Evolutionary conservation across 2,113 vertebrate species (phyloP).

Genomic region (Mobula hypostoma): DNA sequence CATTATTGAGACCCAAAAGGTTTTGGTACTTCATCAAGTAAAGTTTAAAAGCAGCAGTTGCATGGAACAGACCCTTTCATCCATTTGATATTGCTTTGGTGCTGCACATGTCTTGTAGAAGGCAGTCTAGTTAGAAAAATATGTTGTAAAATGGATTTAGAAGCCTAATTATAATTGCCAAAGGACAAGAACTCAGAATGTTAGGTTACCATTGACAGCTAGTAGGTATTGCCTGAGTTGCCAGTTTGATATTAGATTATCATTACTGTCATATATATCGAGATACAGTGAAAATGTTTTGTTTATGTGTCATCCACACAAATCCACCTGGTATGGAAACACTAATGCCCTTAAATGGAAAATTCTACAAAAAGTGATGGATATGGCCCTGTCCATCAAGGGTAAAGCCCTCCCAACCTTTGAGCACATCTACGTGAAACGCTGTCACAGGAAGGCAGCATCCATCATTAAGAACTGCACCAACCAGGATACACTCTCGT

Average conservation of each 20-base stretch:
- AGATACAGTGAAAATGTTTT: no score
- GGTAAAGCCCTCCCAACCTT: no score
- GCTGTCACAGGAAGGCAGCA: no score
- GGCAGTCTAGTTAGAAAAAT: background rate
- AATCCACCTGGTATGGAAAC: no score
- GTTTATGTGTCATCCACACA: no score
- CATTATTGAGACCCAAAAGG: background rate
- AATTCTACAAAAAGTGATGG: no score
- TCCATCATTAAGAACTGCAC: no score
- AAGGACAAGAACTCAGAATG: background rate
- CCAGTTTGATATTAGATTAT: background rate
- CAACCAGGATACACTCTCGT: no score
- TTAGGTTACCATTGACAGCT: background rate
- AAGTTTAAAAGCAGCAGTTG: background rate
- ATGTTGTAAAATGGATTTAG: slow-evolving; percentile 7
- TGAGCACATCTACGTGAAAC: no score
- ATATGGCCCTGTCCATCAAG: no score
- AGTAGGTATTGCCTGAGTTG: background rate
- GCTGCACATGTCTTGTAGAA: background rate
- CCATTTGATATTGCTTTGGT: background rate
- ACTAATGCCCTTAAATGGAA: no score
- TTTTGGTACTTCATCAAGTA: background rate
- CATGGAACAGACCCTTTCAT: background rate
- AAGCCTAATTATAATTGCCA: background rate
- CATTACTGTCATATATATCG: no score